Evolutionary conservation across 1,140 invertebrate genomes (phyloP).

Genomic region (Diploscapter pachys): DNA sequence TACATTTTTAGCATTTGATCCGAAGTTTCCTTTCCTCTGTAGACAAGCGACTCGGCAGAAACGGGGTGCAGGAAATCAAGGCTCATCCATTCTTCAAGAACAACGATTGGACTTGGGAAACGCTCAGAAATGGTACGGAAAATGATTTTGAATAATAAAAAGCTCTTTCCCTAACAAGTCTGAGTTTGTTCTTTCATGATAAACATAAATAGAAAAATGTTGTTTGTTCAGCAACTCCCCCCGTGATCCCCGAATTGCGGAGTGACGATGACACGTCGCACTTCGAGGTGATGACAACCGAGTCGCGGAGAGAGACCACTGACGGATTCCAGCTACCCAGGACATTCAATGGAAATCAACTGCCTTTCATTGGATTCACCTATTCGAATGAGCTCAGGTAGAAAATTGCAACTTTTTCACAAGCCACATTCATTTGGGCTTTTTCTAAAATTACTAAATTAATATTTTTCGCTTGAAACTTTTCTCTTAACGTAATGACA

Average conservation of each 20-base stretch:
- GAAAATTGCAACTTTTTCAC: too few species aligned
- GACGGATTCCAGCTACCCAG: slow-evolving; percentile 91
- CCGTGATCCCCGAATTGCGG: slow-evolving; percentile 87
- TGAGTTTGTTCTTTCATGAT: too few species aligned
- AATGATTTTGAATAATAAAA: too few species aligned
- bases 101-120: slow-evolving; percentile 95
- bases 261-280: slow-evolving; percentile 96
- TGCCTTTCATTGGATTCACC: slow-evolving; percentile 97
- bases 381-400: slow-evolving; percentile 68
- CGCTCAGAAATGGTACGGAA: slow-evolving; percentile 70
- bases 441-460: too few species aligned
- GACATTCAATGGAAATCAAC: slow-evolving; percentile 94
- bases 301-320: slow-evolving; percentile 69
- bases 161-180: too few species aligned
- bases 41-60: slow-evolving; percentile 76
- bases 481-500: too few species aligned
- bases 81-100: slow-evolving; percentile 89
- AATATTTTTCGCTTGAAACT: too few species aligned
- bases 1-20: slow-evolving; percentile 70
- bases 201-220: too few species aligned
- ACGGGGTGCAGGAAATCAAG: slow-evolving; percentile 92
- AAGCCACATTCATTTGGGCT: too few species aligned
- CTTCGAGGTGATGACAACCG: slow-evolving; percentile 80
- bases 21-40: slow-evolving; percentile 86
- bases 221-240: slow-evolving; percentile 71